These are phyloP conservation scores for Eupsittula cactorum DNA, from an alignment of 2,113 vertebrate species.

Conservation along the genomic window DNA sequence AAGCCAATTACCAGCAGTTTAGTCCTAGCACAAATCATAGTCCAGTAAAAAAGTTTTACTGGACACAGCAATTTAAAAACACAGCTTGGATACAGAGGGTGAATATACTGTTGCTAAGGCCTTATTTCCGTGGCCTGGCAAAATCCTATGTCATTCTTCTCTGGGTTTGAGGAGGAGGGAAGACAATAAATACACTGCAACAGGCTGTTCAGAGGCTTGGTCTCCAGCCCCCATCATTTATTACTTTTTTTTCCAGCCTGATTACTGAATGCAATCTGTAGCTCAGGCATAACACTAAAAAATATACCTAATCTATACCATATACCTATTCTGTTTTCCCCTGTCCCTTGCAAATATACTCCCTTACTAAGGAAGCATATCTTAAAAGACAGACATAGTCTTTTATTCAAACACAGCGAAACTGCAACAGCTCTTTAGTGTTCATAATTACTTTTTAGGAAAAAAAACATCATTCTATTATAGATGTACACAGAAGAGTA, in stretches of 20 bases:
- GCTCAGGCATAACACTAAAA: background rate
- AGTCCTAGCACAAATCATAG: background rate
- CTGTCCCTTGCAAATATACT: background rate
- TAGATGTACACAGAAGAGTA: constrained; percentile 60
- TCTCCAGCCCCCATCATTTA: background rate
- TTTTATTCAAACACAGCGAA: background rate
- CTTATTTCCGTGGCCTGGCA: background rate
- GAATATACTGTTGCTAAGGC: background rate
- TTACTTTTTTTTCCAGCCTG: background rate
- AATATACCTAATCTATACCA: background rate
- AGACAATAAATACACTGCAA: constrained; percentile 14
- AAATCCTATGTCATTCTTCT: background rate
- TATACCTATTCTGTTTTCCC: background rate
- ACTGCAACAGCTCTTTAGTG: constrained; percentile 46
- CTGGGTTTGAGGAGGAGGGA: background rate
- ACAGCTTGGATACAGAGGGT: background rate
- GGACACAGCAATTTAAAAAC: constrained; percentile 17
- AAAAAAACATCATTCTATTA: constrained; percentile 48
- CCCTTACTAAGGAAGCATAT: background rate
- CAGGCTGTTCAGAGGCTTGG: background rate
- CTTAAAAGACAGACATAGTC: background rate
- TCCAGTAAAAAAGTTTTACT: constrained; percentile 28
- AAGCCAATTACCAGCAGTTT: background rate
- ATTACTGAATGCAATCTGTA: background rate
- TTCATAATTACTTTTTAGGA: constrained; percentile 52